Base-by-base conservation (phyloP, 2,888 invertebrate genomes). In the Nemoura dubitans region DNA sequence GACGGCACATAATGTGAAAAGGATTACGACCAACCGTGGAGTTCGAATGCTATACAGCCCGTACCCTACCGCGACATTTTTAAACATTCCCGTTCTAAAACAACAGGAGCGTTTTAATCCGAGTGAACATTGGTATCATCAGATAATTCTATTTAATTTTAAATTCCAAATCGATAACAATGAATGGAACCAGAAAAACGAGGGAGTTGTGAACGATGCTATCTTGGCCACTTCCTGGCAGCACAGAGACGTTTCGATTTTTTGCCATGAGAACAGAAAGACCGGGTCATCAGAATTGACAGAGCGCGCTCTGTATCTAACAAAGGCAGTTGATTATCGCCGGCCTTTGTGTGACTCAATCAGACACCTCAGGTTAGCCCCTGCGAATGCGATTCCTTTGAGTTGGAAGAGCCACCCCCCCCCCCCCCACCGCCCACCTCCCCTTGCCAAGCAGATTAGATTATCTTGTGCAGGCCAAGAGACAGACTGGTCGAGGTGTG, bases 151-250 rank as follows among this genome's bases (percentile, higher is more conserved):
- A 7, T 59, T 59, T 59, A 59, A 59, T 59, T 59, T 21, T 27
- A n/a, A 42, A 26, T 25, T 83, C 42, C 43, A 25, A 83, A 83
- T 25, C 43, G 42, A 59, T 59, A 78, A 7, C 78, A n/a, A 78
- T 10, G 27, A 59, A 59, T 59, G 59, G 59, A 59, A 59, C 59
- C 16, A 7, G 59, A 59, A 59, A 59, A 59, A 7, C 59, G 21
- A 1, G 21, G 14, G 16, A 14, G 77, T 5, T 77, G 3, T 1
- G 14, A 59, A 59, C 21, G 59, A 59, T 59, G 59, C 59, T 21
- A 21, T 59, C 59, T 59, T 21, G 59, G 2, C 14, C 59, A 59
- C 14, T 59, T 59, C 59, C 36, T 36, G 36, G 78, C 78, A 78
- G 78, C 10, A 10, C 36, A 36, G 10, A 10, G 36, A 36, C 36